A percentile compares a stretch with the other conserved stretches of the same genome.
Evolutionary conservation across 2,888 invertebrate genomes (phyloP).

Genomic region (Drosophila vallismaia): DNA sequence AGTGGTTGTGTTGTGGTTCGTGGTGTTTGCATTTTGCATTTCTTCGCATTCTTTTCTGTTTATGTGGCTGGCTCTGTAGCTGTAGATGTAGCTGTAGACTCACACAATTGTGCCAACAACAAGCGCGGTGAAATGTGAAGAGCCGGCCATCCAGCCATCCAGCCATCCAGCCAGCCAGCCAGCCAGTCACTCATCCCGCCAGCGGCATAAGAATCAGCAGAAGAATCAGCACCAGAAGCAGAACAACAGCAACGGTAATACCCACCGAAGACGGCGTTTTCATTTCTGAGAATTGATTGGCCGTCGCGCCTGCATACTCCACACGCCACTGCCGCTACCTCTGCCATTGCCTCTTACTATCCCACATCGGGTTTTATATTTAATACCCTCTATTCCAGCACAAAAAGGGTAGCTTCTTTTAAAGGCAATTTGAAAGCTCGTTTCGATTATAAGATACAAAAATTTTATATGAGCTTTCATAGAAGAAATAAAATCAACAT

Average conservation of each 20-base stretch:
- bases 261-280: slow-evolving; percentile 72
- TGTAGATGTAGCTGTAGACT: slow-evolving; percentile 43
- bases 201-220: slow-evolving; percentile 26
- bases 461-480: too few species aligned
- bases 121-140: slow-evolving; percentile 26
- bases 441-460: neutral
- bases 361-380: slow-evolving; percentile 55
- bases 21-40: slow-evolving; percentile 79
- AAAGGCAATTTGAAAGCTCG: neutral
- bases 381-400: slow-evolving; percentile 14
- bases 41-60: slow-evolving; percentile 80
- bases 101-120: slow-evolving; percentile 72
- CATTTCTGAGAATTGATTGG: slow-evolving; percentile 81
- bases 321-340: slow-evolving; percentile 53
- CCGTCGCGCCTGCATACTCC: slow-evolving; percentile 70
- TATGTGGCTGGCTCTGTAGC: slow-evolving; percentile 56
- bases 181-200: neutral
- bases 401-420: neutral
- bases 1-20: slow-evolving; percentile 71
- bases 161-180: neutral
- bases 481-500: too few species aligned
- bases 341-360: slow-evolving; percentile 1
- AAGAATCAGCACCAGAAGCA: slow-evolving; percentile 15
- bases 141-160: slow-evolving; percentile 1
- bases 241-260: slow-evolving; percentile 41